Conservation (phyloP, 1,140 invertebrate genomes). For the Drosophila arizonae region DNA sequence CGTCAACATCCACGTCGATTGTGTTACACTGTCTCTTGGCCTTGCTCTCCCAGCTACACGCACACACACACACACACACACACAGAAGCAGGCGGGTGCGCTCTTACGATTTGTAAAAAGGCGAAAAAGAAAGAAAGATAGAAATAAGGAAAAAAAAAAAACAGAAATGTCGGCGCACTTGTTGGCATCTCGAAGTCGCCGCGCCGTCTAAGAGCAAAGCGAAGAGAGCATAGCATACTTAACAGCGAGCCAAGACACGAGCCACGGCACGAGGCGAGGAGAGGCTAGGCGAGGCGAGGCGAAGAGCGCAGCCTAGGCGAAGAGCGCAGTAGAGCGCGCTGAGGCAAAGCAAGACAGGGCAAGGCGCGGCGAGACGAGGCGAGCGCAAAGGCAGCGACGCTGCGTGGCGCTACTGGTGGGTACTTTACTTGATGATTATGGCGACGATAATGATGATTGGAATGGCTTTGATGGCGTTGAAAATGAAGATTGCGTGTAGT, state of each 20-base stretch:
- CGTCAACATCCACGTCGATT: constrained; percentile 43
- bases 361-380: constrained; percentile 19
- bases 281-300: constrained; percentile 22
- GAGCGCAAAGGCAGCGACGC: constrained; percentile 4
- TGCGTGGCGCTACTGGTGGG: constrained; percentile 76
- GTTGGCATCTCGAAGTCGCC: constrained; percentile 65
- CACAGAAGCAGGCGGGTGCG: constrained; percentile 1
- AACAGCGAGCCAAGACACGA: not conserved
- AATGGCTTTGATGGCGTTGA: constrained; percentile 83
- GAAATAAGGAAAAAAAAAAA: constrained; percentile 33
- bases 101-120: constrained; percentile 16
- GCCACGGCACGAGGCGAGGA: not conserved
- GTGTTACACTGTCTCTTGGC: constrained; percentile 32
- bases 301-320: not conserved
- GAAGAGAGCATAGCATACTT: constrained; percentile 24
- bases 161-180: constrained; percentile 64
- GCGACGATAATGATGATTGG: constrained; percentile 83
- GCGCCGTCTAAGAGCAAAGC: constrained; percentile 56
- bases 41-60: constrained; percentile 23
- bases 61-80: constrained; percentile 10
- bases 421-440: constrained; percentile 83
- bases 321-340: constrained; percentile 13
- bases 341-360: not conserved
- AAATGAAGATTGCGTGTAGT: constrained; percentile 83
- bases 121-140: not conserved